These are phyloP conservation scores for Onthophagus taurus DNA, from an alignment of 1,140 invertebrate genomes.

Conservation along the genomic window DNA sequence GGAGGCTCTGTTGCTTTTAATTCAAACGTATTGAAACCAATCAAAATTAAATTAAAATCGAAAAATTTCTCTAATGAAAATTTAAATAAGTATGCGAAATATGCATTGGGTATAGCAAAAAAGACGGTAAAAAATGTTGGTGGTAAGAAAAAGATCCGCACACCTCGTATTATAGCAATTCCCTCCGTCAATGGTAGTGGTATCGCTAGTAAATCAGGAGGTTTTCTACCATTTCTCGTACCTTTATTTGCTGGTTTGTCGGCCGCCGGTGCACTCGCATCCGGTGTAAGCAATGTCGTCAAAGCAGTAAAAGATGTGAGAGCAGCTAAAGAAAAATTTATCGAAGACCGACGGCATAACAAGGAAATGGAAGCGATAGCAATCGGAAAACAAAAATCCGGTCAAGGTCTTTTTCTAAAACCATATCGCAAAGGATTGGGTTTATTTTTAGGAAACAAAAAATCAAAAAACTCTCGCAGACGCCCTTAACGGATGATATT, in stretches of 20 bases:
- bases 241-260: slow-evolving; percentile 34
- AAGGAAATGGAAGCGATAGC: slow-evolving; percentile 25
- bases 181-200: too few relatives aligned
- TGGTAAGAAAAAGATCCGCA: slow-evolving; percentile 13
- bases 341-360: slow-evolving; percentile 29
- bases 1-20: neutral
- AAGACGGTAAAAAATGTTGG: slow-evolving; percentile 12
- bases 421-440: slow-evolving; percentile 13
- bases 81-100: slow-evolving; percentile 3
- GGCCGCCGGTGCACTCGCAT: slow-evolving; percentile 29
- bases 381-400: too few relatives aligned
- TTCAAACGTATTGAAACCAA: neutral
- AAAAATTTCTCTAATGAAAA: neutral
- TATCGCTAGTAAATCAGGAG: slow-evolving; percentile 34
- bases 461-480: slow-evolving; percentile 23
- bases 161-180: slow-evolving; percentile 29
- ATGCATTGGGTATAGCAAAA: neutral
- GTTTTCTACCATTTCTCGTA: slow-evolving; percentile 29
- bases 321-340: slow-evolving; percentile 19
- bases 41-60: neutral
- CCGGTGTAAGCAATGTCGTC: slow-evolving; percentile 27
- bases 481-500: slow-evolving; percentile 25
- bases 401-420: slow-evolving; percentile 9
- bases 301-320: slow-evolving; percentile 25
- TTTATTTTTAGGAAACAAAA: slow-evolving; percentile 19